Percentiles rank a stretch among this genome's conserved stretches.
Conservation (phyloP, 35 echinoderm and acorn worm genomes). For the Heliocidaris tuberculata region DNA sequence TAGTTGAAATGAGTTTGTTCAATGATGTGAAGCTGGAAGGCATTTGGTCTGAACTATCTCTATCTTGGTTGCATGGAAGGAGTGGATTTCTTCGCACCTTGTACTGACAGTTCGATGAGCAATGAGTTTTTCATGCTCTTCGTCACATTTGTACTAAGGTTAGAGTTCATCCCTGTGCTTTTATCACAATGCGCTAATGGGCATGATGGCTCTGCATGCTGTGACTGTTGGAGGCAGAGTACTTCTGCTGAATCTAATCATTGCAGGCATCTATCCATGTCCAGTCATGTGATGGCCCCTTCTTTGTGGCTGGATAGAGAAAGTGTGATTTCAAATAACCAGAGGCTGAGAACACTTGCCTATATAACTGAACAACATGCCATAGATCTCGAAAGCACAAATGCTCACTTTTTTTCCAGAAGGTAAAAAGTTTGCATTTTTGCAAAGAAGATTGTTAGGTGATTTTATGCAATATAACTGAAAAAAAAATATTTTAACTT, state of each 20-base stretch:
- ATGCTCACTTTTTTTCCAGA: background rate
- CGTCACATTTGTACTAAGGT: background rate
- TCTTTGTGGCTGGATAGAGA: background rate
- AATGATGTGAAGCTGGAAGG: slow-evolving; percentile 45
- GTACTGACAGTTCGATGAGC: background rate
- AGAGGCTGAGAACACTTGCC: slow-evolving; percentile 26
- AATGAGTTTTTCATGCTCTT: background rate
- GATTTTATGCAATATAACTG: too few relatives aligned
- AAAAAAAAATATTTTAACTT: too few relatives aligned
- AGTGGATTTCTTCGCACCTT: background rate
- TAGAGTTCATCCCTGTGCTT: slow-evolving; percentile 26
- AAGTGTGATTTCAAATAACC: slow-evolving; percentile 41
- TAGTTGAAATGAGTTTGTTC: background rate
- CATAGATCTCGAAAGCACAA: background rate
- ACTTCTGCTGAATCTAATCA: background rate
- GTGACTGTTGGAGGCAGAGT: background rate
- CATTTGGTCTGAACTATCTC: slow-evolving; percentile 48
- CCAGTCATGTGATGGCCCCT: slow-evolving; percentile 23
- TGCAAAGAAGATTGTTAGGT: too few relatives aligned
- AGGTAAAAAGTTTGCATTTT: too few relatives aligned
- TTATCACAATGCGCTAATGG: slow-evolving; percentile 21
- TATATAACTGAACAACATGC: background rate
- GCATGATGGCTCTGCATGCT: background rate
- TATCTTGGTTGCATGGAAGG: background rate
- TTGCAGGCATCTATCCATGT: background rate